Conservation (phyloP, 2,888 invertebrate genomes). For the Eupithecia subumbrata region DNA sequence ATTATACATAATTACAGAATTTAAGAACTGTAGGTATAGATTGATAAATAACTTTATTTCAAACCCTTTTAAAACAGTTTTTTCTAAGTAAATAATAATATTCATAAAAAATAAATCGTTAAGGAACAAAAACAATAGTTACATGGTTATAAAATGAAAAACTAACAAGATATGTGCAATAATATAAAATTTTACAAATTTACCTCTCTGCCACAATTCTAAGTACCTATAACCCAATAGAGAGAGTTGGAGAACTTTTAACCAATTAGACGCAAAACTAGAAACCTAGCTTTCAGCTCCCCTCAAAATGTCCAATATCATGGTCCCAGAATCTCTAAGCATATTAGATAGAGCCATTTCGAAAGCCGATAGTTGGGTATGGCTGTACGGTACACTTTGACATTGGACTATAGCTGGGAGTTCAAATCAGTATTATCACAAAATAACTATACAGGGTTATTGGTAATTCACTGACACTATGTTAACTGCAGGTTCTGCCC, state of each 20-base stretch:
- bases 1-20: too few relatives aligned
- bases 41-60: too few relatives aligned
- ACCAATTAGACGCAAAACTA: neutral
- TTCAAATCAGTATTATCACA: neutral
- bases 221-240: neutral
- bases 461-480: too few relatives aligned
- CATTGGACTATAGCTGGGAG: neutral
- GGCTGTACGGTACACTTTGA: slow-evolving; percentile 8
- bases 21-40: too few relatives aligned
- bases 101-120: too few relatives aligned
- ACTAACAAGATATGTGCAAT: too few relatives aligned
- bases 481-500: too few relatives aligned
- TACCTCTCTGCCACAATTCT: neutral
- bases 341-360: slow-evolving; percentile 30
- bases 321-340: slow-evolving; percentile 15
- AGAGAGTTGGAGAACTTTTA: neutral
- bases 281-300: neutral
- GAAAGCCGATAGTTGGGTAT: slow-evolving; percentile 20
- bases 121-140: too few relatives aligned
- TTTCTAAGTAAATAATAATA: too few relatives aligned
- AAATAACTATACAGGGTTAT: too few relatives aligned
- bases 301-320: slow-evolving; percentile 10
- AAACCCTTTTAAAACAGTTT: too few relatives aligned
- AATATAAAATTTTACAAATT: neutral
- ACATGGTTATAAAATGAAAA: too few relatives aligned